phyloP scores from a whole-genome alignment of 2,797 vertebrate species.

The Myotis findleyi region DNA sequence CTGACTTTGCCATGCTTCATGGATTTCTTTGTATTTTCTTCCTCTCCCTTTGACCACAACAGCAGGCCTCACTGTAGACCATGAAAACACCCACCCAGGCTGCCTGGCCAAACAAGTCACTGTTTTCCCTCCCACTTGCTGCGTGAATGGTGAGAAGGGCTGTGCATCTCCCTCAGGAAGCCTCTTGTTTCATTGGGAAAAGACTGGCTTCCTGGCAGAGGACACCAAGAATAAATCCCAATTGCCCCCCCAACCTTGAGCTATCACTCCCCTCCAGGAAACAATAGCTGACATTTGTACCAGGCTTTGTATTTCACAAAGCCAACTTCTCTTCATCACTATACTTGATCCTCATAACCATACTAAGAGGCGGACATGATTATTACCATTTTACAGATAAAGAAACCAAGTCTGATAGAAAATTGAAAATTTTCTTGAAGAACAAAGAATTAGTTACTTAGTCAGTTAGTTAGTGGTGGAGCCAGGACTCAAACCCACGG shows the following conservation, averaged over 20 bases:
- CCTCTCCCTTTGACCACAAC: not conserved
- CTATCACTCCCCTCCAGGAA: constrained; percentile 21
- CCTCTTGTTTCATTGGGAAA: constrained; percentile 28
- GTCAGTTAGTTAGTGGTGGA: not conserved
- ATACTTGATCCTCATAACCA: not conserved
- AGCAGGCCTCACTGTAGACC: not conserved
- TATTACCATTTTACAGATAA: constrained; percentile 62
- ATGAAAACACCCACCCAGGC: not conserved
- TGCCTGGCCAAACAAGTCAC: not conserved
- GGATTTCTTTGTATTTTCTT: not conserved
- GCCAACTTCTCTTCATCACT: not conserved
- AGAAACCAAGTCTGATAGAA: constrained; percentile 70
- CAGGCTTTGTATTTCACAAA: constrained; percentile 37
- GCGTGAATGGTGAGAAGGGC: not conserved
- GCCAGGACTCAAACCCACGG: constrained; percentile 66
- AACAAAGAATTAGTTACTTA: constrained; percentile 1
- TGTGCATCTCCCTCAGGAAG: constrained; percentile 6
- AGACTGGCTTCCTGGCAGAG: constrained; percentile 42
- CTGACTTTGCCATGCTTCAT: not conserved
- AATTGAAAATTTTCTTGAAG: constrained; percentile 15
- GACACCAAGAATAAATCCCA: constrained; percentile 55
- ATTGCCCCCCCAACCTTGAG: not conserved
- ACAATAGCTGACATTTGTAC: constrained; percentile 55
- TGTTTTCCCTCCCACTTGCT: not conserved
- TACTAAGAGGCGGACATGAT: not conserved